A percentile compares a stretch with the other conserved stretches of the same genome.
Evolutionary conservation across 2,888 invertebrate species (phyloP).

Genomic region (Siphlonurus alternatus): DNA sequence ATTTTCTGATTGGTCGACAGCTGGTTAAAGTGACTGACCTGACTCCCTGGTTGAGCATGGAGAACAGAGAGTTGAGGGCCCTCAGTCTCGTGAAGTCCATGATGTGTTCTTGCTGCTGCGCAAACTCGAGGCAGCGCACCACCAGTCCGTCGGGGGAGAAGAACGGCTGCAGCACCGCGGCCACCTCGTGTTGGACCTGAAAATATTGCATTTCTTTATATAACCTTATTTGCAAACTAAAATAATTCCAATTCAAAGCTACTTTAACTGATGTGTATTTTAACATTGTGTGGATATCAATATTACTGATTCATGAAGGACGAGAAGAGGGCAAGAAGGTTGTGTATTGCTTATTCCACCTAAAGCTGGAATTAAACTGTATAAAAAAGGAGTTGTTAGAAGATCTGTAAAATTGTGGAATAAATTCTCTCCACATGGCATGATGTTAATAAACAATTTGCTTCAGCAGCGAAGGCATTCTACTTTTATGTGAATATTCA

Average conservation of each 20-base stretch:
- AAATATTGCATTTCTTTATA: conserved; percentile 8
- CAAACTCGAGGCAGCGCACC: conserved; percentile 79
- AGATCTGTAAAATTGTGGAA: too few relatives aligned
- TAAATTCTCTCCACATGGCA: too few relatives aligned
- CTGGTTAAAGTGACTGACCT: conserved; percentile 31
- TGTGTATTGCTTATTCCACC: too few relatives aligned
- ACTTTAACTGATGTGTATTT: too few relatives aligned
- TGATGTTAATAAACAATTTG: too few relatives aligned
- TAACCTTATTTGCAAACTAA: background rate
- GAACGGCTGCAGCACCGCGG: conserved; percentile 64
- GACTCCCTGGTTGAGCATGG: conserved; percentile 91
- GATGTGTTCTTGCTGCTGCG: conserved; percentile 84
- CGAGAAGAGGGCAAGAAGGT: too few relatives aligned
- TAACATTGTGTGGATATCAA: too few relatives aligned
- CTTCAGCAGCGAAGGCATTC: too few relatives aligned
- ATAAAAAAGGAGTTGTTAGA: too few relatives aligned
- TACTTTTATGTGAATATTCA: too few relatives aligned
- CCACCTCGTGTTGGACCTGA: conserved; percentile 77
- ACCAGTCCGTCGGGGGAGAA: conserved; percentile 89
- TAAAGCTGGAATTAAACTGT: too few relatives aligned
- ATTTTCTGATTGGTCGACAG: background rate
- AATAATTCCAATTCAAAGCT: background rate
- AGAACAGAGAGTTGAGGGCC: conserved; percentile 89
- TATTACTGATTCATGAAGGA: too few relatives aligned
- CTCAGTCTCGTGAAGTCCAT: conserved; percentile 98